Percentiles rank a stretch among this genome's conserved stretches.
phyloP scores from a whole-genome alignment of 2,888 invertebrate species.

The Bombyx huttoni region DNA sequence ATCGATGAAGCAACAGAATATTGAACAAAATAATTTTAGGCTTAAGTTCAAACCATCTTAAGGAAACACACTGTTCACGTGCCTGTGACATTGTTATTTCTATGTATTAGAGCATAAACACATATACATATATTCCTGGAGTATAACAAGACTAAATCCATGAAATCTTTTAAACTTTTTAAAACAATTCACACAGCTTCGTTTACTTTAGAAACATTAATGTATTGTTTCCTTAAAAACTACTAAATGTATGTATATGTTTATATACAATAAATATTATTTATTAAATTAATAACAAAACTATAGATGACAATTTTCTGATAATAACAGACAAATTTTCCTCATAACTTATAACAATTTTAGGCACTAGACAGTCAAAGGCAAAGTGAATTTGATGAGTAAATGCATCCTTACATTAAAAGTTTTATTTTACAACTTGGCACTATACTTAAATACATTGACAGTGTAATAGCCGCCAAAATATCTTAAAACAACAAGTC shows the following conservation, averaged over 20 bases:
- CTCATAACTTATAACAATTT: not conserved
- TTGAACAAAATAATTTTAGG: too few species aligned
- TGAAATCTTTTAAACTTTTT: not conserved
- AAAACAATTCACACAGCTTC: not conserved
- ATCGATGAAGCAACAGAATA: too few species aligned
- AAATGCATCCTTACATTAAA: not conserved
- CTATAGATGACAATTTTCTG: not conserved
- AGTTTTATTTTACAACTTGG: not conserved
- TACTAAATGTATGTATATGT: not conserved
- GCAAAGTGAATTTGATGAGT: not conserved
- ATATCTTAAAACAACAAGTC: slow-evolving; percentile 1
- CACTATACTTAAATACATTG: not conserved
- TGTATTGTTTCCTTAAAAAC: too few species aligned
- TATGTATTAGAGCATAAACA: not conserved
- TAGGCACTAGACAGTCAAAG: not conserved
- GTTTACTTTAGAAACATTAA: too few species aligned
- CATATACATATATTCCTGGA: not conserved
- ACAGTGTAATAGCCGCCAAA: slow-evolving; percentile 6
- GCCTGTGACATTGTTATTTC: not conserved
- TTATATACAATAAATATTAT: not conserved
- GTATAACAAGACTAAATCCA: not conserved
- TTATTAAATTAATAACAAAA: not conserved
- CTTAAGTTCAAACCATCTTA: too few species aligned
- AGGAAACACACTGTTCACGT: too few species aligned
- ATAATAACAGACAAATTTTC: not conserved